Evolutionary conservation across 2,888 invertebrate species (phyloP).

Genomic region (Labia minor): DNA sequence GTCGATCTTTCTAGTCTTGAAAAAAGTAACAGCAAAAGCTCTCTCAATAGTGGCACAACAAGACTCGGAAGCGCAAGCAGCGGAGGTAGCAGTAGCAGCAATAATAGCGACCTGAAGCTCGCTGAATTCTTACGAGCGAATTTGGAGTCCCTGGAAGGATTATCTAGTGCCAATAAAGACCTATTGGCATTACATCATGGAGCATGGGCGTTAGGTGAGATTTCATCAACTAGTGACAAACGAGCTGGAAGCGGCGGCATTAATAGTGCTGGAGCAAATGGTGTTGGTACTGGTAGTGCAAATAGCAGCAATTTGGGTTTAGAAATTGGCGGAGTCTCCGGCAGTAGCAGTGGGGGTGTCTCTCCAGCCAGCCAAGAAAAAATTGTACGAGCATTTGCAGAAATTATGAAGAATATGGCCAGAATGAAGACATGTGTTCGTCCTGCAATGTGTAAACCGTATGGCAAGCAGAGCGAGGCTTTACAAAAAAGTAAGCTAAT

Average conservation of each 20-base stretch:
- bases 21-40: neutral
- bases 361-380: conserved; percentile 61
- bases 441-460: conserved; percentile 83
- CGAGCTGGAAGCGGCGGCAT: conserved; percentile 25
- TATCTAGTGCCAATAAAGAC: conserved; percentile 39
- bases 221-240: conserved; percentile 20
- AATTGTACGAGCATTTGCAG: conserved; percentile 72
- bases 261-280: neutral
- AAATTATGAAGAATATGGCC: conserved; percentile 78
- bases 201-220: conserved; percentile 40
- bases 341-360: neutral
- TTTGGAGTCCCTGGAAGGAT: conserved; percentile 57
- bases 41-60: conserved; percentile 13
- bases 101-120: conserved; percentile 42
- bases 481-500: conserved; percentile 65
- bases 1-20: conserved; percentile 9
- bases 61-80: conserved; percentile 26
- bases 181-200: conserved; percentile 56
- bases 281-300: conserved; percentile 23
- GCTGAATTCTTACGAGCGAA: conserved; percentile 63
- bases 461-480: conserved; percentile 80
- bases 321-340: neutral
- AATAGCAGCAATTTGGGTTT: conserved; percentile 21
- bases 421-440: conserved; percentile 80
- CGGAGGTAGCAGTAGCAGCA: conserved; percentile 13